These are phyloP conservation scores for Mormyrus lacerda DNA, from an alignment of 2,113 vertebrate genomes.

Conservation along the genomic window DNA sequence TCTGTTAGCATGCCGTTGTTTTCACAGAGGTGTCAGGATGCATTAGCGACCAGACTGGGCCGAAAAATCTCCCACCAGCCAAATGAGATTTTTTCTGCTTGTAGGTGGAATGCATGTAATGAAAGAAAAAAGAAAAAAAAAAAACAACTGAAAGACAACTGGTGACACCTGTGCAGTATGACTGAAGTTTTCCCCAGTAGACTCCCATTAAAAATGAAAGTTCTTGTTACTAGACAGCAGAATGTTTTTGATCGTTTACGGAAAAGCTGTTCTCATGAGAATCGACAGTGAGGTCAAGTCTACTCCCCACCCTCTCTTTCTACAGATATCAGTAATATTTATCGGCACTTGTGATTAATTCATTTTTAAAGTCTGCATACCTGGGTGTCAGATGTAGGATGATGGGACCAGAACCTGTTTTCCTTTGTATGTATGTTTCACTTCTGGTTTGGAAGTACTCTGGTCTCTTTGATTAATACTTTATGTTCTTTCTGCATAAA, in stretches of 20 bases:
- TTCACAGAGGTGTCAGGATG: background rate
- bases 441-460: background rate
- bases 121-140: background rate
- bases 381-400: background rate
- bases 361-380: background rate
- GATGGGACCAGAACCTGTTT: background rate
- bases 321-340: background rate
- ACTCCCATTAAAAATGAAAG: background rate
- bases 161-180: background rate
- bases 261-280: background rate
- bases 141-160: background rate
- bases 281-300: background rate
- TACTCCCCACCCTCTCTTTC: background rate
- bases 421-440: background rate
- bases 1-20: background rate
- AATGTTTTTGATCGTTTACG: background rate
- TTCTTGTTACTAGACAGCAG: conserved; percentile 6
- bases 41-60: background rate
- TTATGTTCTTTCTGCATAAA: background rate
- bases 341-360: background rate
- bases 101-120: background rate
- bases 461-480: background rate
- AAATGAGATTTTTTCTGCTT: background rate
- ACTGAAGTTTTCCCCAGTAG: conserved; percentile 13
- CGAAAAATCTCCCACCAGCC: background rate